These are phyloP conservation scores for Mesocentrotus franciscanus DNA, from an alignment of 53 echinoderm and acorn worm species.

Conservation along the genomic window DNA sequence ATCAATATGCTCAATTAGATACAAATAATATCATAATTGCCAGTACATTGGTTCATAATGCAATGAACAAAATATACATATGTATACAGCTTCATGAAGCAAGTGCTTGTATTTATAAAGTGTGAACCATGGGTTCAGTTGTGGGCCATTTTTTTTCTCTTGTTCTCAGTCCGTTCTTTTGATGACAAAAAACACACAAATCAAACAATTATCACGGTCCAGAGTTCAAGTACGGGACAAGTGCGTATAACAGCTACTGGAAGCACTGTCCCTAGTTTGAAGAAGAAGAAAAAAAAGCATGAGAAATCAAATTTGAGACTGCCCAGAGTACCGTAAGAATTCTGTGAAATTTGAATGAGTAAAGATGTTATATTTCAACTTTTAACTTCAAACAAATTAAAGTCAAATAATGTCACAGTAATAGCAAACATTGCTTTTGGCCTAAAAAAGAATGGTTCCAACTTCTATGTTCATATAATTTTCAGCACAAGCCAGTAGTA, in stretches of 20 bases:
- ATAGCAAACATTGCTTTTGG: neutral
- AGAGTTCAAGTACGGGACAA: conserved; percentile 65
- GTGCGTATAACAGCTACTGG: conserved; percentile 60
- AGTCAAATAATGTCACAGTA: neutral
- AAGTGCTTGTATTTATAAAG: neutral
- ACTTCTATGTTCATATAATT: neutral
- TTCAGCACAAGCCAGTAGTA: neutral
- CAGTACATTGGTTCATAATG: neutral
- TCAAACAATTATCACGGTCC: conserved; percentile 61
- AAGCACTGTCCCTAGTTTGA: neutral
- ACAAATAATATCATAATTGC: conserved; percentile 26
- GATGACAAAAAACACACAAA: conserved; percentile 61
- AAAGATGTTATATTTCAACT: neutral
- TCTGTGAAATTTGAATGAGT: neutral
- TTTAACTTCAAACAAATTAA: neutral
- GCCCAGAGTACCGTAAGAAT: neutral
- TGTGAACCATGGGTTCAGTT: conserved; percentile 21
- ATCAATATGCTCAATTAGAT: conserved; percentile 23
- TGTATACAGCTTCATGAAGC: neutral
- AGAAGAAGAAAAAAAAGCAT: neutral
- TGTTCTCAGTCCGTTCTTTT: conserved; percentile 34
- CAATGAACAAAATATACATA: neutral
- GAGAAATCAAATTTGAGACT: neutral
- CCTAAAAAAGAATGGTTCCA: neutral
- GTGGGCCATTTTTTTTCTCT: conserved; percentile 34